These are phyloP conservation scores for Germaria angustata DNA, from an alignment of 2,888 invertebrate genomes.

Conservation along the genomic window DNA sequence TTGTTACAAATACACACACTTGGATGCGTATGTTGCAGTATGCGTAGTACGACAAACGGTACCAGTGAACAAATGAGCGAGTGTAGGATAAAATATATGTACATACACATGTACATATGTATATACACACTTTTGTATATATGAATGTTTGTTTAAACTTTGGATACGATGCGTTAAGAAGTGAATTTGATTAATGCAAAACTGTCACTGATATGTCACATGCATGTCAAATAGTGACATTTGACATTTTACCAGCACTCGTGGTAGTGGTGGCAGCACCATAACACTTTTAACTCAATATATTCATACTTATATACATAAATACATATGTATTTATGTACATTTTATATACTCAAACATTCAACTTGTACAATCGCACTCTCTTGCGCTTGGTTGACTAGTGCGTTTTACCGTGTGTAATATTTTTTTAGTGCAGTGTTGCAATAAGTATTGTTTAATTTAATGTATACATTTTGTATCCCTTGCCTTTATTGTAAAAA, in stretches of 20 bases:
- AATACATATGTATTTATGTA: too few species aligned
- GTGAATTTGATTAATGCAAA: conserved; percentile 81
- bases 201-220: conserved; percentile 81
- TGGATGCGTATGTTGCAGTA: conserved; percentile 8
- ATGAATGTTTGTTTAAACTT: conserved; percentile 14
- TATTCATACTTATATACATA: conserved; percentile 24
- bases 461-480: conserved; percentile 37
- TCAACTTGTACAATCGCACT: background rate
- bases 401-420: conserved; percentile 58
- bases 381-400: conserved; percentile 65
- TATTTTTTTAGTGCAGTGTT: conserved; percentile 61
- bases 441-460: conserved; percentile 53
- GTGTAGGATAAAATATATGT: background rate
- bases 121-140: too few species aligned
- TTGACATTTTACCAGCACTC: conserved; percentile 78
- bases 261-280: conserved; percentile 29
- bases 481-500: conserved; percentile 42
- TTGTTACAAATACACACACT: conserved; percentile 33
- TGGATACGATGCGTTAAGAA: conserved; percentile 71
- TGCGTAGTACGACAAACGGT: background rate
- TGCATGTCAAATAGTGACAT: conserved; percentile 81
- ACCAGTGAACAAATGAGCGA: conserved; percentile 23
- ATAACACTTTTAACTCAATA: conserved; percentile 50
- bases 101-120: too few species aligned
- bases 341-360: too few species aligned